Evolutionary conservation across 2,888 invertebrate genomes (phyloP), one percentile per base, ranked within the genome.

Genomic region (Lamellibrachia satsuma): DNA sequence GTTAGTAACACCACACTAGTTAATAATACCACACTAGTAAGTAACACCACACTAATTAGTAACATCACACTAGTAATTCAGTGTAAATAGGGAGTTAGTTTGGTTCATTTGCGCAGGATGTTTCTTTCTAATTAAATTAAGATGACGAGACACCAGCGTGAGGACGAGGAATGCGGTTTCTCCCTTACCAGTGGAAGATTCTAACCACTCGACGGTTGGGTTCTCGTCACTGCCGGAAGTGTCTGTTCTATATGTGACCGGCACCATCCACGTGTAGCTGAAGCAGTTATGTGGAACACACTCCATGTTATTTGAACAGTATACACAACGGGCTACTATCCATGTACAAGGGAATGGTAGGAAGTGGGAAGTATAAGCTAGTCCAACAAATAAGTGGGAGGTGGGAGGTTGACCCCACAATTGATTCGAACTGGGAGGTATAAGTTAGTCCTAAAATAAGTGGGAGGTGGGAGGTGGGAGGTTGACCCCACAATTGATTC

Each of bases 181-280:
- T 15, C 15, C 2, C n/a, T 75, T 15, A 75, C 75, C 75, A 22
- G 22, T 75, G 15, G 4, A 22, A 15, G 75, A 75, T 11, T 75
- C 75, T 75, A 75, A n/a, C 75, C 75, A 75, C 6, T 75, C 22
- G 15, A 75, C 95, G 95, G 8, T 93, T 92, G 3, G 92, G 9
- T n/a, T 94, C 92, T 27, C 52, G 90, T 75, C 75, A 75, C 15
- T 22, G 4, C 75, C 75, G 22, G 75, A 75, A 75, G 75, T 22
- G 11, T 93, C 93, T 22, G 94, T 94, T 75, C 94, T 94, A n/a
- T 93, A 92, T n/a, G 94, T 94, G 11, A 95, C 90, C 0, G 95
- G 95, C 52, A 95, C 93, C 91, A 93, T 92, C 95, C 95, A 95
- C 22, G 92, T 92, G 93, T 95, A 95, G n/a, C 95, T 95, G 75